Conservation (phyloP, 2,888 invertebrate species). For the Myopa testacea region DNA sequence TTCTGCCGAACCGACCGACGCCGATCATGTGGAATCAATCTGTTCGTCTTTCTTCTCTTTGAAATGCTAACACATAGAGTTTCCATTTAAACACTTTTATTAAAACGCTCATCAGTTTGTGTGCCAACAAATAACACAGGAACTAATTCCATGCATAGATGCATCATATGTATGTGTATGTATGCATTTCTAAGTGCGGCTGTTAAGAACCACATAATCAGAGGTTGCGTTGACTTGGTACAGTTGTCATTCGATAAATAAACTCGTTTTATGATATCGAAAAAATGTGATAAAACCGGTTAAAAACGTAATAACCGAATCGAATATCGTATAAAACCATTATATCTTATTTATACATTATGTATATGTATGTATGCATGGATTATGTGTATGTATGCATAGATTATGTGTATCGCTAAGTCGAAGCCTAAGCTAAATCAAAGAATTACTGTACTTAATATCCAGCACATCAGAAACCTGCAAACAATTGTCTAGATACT, state of each 20-base stretch:
- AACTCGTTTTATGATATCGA: not conserved
- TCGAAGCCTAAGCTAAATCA: no score
- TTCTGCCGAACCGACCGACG: no score
- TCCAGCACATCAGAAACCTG: not conserved
- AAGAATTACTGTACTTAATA: no score
- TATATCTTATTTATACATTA: no score
- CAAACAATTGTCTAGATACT: not conserved
- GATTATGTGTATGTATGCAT: no score
- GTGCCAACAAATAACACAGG: slow-evolving; percentile 8
- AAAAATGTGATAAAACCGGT: not conserved
- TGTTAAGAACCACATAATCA: not conserved
- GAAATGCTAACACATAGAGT: not conserved
- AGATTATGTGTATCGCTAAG: no score
- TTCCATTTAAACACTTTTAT: not conserved
- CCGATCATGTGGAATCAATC: no score
- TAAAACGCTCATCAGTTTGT: slow-evolving; percentile 21
- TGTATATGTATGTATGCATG: no score
- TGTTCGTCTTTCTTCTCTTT: not conserved
- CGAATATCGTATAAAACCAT: not conserved
- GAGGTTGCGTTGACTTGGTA: not conserved
- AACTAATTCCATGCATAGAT: no score
- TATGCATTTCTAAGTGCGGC: not conserved
- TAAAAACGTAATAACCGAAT: not conserved
- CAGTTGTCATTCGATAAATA: slow-evolving; percentile 20
- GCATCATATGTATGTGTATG: not conserved